These are phyloP conservation scores for Aphelocoma californica DNA, from an alignment of 2,797 vertebrate genomes.

Conservation along the genomic window DNA sequence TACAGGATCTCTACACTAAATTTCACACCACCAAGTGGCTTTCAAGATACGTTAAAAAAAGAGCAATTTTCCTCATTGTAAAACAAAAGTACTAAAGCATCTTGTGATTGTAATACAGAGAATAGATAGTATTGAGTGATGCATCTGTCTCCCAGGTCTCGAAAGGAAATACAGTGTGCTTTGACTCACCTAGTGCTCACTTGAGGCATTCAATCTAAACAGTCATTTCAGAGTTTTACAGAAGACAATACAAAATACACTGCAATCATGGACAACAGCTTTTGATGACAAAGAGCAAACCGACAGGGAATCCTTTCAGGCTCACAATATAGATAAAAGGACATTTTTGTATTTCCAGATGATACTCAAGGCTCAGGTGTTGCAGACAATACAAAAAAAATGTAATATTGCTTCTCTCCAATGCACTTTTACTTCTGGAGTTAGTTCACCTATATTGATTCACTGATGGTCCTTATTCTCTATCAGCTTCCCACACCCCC, in stretches of 20 bases:
- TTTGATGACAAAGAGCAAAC: constrained; percentile 11
- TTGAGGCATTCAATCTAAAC: constrained; percentile 22
- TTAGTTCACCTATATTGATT: constrained; percentile 41
- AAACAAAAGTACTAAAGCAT: constrained; percentile 19
- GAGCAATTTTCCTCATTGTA: not conserved
- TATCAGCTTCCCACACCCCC: not conserved
- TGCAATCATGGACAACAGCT: not conserved
- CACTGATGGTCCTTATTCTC: not conserved
- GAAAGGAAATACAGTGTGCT: not conserved
- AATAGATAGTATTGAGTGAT: not conserved
- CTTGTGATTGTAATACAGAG: not conserved
- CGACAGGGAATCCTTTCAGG: not conserved
- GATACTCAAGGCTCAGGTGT: constrained; percentile 13
- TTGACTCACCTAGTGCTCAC: not conserved
- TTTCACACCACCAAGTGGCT: not conserved
- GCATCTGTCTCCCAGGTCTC: not conserved
- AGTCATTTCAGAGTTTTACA: constrained; percentile 2
- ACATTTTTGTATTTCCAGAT: constrained; percentile 33
- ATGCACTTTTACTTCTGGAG: constrained; percentile 27
- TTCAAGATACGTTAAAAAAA: not conserved
- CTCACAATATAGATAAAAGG: constrained; percentile 24
- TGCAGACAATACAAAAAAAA: constrained; percentile 27
- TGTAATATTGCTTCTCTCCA: not conserved
- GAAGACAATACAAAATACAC: not conserved
- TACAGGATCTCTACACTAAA: not conserved